Percentiles rank a stretch among this genome's conserved stretches.
These are phyloP conservation scores for Smutsia temminckii DNA, from an alignment of 2,797 vertebrate genomes.

Conservation along the genomic window DNA sequence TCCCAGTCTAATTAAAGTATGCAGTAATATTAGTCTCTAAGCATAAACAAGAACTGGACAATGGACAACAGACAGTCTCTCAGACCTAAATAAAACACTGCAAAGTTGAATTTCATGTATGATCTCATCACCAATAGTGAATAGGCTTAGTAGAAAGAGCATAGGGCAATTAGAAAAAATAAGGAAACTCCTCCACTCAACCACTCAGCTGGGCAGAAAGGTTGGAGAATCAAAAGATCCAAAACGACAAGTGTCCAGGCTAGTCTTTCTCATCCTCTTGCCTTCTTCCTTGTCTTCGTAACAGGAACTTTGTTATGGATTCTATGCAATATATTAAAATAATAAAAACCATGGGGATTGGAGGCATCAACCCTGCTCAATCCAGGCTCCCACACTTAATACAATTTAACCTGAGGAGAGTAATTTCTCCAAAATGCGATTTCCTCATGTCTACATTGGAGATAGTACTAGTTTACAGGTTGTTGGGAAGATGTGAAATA, in stretches of 20 bases:
- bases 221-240: neutral
- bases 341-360: neutral
- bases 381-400: neutral
- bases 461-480: neutral
- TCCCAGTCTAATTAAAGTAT: neutral
- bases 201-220: neutral
- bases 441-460: neutral
- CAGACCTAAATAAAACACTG: neutral
- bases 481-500: neutral
- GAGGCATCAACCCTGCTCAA: neutral
- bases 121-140: neutral
- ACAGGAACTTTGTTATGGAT: neutral
- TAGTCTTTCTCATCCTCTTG: neutral
- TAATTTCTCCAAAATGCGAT: neutral
- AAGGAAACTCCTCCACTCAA: neutral
- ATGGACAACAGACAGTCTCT: neutral
- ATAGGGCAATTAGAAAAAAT: neutral
- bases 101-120: neutral
- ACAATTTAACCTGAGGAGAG: neutral
- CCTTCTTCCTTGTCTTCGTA: neutral
- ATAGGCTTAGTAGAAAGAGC: neutral
- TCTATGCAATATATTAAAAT: neutral
- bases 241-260: neutral
- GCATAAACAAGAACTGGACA: neutral
- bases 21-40: neutral